A percentile compares a stretch with the other conserved stretches of the same genome.
Evolutionary conservation across 2,113 vertebrate genomes (phyloP).

Genomic region (Micronisus gabar): DNA sequence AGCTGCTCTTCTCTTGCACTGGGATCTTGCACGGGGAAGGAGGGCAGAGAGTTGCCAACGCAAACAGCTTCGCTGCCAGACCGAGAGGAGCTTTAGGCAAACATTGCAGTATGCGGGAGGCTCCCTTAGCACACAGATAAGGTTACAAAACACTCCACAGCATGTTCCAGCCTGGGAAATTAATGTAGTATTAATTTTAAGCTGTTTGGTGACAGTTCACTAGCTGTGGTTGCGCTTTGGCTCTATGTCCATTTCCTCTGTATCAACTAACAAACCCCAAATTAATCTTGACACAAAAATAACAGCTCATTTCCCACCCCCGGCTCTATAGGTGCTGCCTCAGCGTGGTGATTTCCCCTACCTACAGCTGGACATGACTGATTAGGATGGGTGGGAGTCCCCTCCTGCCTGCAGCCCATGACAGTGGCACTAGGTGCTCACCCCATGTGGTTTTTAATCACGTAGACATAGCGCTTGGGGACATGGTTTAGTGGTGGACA

Average conservation of each 20-base stretch:
- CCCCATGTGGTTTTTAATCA: background rate
- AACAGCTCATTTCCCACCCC: background rate
- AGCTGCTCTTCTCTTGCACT: background rate
- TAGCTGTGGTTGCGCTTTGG: background rate
- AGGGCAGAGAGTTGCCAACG: background rate
- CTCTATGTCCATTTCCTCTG: background rate
- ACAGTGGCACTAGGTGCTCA: background rate
- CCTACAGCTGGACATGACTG: background rate
- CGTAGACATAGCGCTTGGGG: background rate
- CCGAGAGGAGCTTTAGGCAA: background rate
- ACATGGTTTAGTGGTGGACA: background rate
- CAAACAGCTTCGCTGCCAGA: background rate
- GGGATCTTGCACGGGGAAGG: background rate
- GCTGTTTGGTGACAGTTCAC: background rate
- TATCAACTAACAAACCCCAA: background rate
- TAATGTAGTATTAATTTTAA: background rate
- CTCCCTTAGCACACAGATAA: background rate
- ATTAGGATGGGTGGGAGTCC: background rate
- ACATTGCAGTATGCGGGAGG: background rate
- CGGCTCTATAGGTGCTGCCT: background rate
- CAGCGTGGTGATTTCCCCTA: background rate
- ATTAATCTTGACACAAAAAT: background rate
- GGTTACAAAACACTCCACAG: background rate
- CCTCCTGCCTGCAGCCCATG: background rate
- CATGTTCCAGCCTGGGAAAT: background rate